Evolutionary conservation across 2,113 vertebrate genomes (phyloP).

Genomic region (Sinocyclocheilus anshuiensis): DNA sequence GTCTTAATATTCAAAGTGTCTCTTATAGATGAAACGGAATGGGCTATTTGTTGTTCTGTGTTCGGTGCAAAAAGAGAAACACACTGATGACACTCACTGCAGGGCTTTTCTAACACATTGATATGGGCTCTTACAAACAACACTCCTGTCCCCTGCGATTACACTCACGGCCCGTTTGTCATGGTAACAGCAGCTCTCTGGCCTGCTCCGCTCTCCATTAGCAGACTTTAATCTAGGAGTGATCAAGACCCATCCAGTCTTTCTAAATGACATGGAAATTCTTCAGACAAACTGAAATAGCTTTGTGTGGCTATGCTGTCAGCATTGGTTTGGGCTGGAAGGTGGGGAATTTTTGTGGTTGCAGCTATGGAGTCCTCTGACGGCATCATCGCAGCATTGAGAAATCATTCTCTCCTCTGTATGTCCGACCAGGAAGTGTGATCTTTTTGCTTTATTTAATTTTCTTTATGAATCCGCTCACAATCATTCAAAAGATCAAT

Average conservation of each 20-base stretch:
- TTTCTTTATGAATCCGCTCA: conserved; percentile 3
- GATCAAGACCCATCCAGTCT: conserved; percentile 66
- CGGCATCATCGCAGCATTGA: neutral
- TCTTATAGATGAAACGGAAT: conserved; percentile 24
- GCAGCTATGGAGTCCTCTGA: neutral
- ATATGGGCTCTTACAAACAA: conserved; percentile 32
- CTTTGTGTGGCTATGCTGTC: conserved; percentile 68
- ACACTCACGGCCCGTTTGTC: conserved; percentile 42
- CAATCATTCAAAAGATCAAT: conserved; percentile 26
- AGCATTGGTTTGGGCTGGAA: conserved; percentile 68
- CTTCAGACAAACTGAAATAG: conserved; percentile 72
- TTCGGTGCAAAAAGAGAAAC: conserved; percentile 17
- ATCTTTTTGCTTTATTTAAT: neutral
- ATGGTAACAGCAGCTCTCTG: conserved; percentile 30
- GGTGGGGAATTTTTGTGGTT: conserved; percentile 18
- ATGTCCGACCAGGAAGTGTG: neutral
- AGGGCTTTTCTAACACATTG: conserved; percentile 27
- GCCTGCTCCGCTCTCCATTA: conserved; percentile 50
- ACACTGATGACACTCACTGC: conserved; percentile 25
- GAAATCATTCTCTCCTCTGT: conserved; percentile 2
- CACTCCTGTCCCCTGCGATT: conserved; percentile 35
- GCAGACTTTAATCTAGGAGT: conserved; percentile 60
- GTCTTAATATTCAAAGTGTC: conserved; percentile 55
- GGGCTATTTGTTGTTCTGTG: neutral
- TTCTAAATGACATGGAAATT: conserved; percentile 70